Evolutionary conservation across 2,113 vertebrate genomes (phyloP).

Genomic region (Mobula hypostoma): DNA sequence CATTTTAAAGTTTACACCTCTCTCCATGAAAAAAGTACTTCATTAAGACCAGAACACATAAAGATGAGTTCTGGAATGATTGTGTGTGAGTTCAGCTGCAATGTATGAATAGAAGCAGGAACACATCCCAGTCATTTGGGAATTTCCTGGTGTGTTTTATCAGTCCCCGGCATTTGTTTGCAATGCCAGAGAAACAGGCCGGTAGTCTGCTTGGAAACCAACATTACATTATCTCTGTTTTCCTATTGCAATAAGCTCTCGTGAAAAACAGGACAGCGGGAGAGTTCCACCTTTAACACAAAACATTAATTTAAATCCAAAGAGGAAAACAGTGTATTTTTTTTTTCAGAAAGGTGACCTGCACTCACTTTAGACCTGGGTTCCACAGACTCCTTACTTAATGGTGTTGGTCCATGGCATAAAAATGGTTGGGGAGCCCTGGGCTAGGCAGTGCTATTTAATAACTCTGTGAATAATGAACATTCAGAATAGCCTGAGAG

Average conservation of each 20-base stretch:
- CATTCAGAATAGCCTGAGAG: not conserved
- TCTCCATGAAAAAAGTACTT: no score
- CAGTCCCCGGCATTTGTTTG: not conserved
- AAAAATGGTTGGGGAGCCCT: no score
- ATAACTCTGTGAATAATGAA: not conserved
- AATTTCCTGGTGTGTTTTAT: slow-evolving; percentile 8
- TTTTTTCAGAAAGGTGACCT: not conserved
- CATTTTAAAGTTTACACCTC: not conserved
- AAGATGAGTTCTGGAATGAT: no score
- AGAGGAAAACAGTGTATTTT: not conserved
- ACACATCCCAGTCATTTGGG: not conserved
- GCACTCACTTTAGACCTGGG: not conserved
- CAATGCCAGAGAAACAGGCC: not conserved
- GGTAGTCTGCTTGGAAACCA: not conserved
- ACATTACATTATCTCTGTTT: not conserved
- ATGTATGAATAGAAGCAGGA: not conserved
- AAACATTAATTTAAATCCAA: not conserved
- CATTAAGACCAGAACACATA: not conserved
- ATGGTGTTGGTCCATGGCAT: no score
- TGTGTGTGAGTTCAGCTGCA: no score
- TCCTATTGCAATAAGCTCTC: not conserved
- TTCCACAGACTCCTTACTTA: no score
- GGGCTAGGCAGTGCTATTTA: no score
- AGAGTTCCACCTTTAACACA: not conserved
- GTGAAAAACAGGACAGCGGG: not conserved